Evolutionary conservation across 1,140 invertebrate genomes (phyloP).

Genomic region (Eriocheir sinensis): DNA sequence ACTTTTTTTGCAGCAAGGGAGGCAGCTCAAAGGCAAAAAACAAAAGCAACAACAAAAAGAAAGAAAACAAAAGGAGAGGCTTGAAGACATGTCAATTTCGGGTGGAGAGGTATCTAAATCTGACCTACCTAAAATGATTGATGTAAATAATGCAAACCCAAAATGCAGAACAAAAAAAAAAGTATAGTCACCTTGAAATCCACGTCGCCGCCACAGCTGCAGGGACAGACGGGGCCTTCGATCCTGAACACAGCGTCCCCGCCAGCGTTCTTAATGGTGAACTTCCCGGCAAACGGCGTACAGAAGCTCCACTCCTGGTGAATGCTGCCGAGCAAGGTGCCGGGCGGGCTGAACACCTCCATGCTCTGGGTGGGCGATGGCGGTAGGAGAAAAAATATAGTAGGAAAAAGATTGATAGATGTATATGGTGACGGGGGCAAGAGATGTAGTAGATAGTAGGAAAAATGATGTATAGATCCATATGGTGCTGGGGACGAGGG

Average conservation of each 20-base stretch:
- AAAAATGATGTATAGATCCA: too few relatives aligned
- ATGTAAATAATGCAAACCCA: too few relatives aligned
- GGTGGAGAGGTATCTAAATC: too few relatives aligned
- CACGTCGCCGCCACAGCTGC: slow-evolving; percentile 55
- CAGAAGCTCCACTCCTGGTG: slow-evolving; percentile 66
- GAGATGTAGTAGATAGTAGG: too few relatives aligned
- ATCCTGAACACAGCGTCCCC: slow-evolving; percentile 52
- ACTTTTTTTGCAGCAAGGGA: too few relatives aligned
- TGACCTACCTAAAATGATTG: too few relatives aligned
- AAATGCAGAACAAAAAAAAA: too few relatives aligned
- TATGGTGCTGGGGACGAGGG: too few relatives aligned
- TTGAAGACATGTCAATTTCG: too few relatives aligned
- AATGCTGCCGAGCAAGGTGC: slow-evolving; percentile 29
- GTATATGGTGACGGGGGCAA: not conserved
- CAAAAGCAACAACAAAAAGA: too few relatives aligned
- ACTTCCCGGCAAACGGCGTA: slow-evolving; percentile 53
- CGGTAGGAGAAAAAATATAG: not conserved
- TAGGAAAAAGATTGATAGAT: not conserved
- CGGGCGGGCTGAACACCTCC: slow-evolving; percentile 59
- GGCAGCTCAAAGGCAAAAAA: too few relatives aligned
- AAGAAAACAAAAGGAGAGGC: too few relatives aligned
- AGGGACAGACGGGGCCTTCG: slow-evolving; percentile 49
- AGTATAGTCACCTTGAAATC: slow-evolving; percentile 62
- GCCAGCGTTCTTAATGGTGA: slow-evolving; percentile 44
- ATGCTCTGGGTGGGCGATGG: slow-evolving; percentile 47